Evolutionary conservation across 2,888 invertebrate species (phyloP).

Genomic region (Lochmaea capreae): DNA sequence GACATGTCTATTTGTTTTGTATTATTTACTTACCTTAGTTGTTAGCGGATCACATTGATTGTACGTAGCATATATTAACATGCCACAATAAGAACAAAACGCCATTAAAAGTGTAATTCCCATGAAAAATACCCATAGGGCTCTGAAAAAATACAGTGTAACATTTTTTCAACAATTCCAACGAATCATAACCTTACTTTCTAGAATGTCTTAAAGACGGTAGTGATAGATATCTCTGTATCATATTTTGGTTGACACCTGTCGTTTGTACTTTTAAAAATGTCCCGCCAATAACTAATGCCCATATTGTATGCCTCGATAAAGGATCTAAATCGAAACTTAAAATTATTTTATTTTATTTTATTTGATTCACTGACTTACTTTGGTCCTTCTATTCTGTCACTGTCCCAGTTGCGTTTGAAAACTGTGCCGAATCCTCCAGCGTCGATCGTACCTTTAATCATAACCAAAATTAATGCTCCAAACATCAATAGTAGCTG

Average conservation of each 20-base stretch:
- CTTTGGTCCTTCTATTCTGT: slow-evolving; percentile 80
- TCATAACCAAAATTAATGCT: slow-evolving; percentile 74
- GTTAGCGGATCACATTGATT: slow-evolving; percentile 87
- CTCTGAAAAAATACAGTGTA: slow-evolving; percentile 65
- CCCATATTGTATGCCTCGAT: slow-evolving; percentile 85
- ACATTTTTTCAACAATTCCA: slow-evolving; percentile 3
- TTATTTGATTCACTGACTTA: slow-evolving; percentile 58
- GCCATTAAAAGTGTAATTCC: slow-evolving; percentile 82
- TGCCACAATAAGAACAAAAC: slow-evolving; percentile 85
- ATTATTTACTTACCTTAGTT: slow-evolving; percentile 51
- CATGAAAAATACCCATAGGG: slow-evolving; percentile 79
- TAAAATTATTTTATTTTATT: slow-evolving; percentile 52
- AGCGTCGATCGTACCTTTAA: slow-evolving; percentile 74
- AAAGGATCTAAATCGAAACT: slow-evolving; percentile 82
- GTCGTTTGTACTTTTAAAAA: slow-evolving; percentile 85
- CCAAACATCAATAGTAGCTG: slow-evolving; percentile 81
- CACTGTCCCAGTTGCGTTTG: slow-evolving; percentile 71
- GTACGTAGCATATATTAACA: slow-evolving; percentile 89
- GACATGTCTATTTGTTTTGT: too few species aligned
- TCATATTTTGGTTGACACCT: slow-evolving; percentile 89
- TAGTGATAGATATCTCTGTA: slow-evolving; percentile 84
- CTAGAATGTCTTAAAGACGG: slow-evolving; percentile 69
- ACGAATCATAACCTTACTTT: slow-evolving; percentile 15
- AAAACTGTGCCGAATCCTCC: slow-evolving; percentile 75
- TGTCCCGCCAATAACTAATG: slow-evolving; percentile 80